Conservation (phyloP, 2,797 vertebrate genomes). For the Lagodon rhomboides region DNA sequence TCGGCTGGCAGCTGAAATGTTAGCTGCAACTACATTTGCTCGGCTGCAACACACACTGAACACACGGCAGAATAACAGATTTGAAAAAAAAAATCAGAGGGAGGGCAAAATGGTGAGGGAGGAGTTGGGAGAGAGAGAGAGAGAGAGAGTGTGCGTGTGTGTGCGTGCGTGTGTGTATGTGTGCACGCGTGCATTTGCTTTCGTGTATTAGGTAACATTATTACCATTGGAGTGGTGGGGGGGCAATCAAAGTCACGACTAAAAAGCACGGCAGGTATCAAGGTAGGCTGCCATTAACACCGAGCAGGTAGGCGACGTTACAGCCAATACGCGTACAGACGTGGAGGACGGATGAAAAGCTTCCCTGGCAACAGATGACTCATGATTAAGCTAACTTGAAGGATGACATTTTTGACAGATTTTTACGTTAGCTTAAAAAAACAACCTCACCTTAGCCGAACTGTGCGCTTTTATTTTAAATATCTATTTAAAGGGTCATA, state of each 20-base stretch:
- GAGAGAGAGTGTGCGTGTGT: not conserved
- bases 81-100: conserved; percentile 65
- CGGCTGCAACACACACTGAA: conserved; percentile 44
- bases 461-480: not conserved
- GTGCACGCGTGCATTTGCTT: conserved; percentile 26
- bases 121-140: conserved; percentile 55
- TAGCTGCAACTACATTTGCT: conserved; percentile 40
- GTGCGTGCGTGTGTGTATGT: conserved; percentile 22
- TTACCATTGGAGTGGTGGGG: not conserved
- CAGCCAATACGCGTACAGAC: too few relatives aligned
- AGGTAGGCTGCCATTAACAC: conserved; percentile 4
- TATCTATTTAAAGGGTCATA: not conserved
- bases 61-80: conserved; percentile 52
- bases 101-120: conserved; percentile 76
- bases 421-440: not conserved
- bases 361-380: not conserved
- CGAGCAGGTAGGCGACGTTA: not conserved
- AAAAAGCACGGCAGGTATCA: conserved; percentile 10
- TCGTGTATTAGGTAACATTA: conserved; percentile 39
- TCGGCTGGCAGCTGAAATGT: conserved; percentile 32
- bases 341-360: not conserved
- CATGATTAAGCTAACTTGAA: not conserved
- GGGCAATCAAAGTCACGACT: conserved; percentile 56
- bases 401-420: not conserved
- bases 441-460: too few relatives aligned